These are phyloP conservation scores for Spea hammondii DNA, from an alignment of 2,797 vertebrate genomes.

Conservation along the genomic window DNA sequence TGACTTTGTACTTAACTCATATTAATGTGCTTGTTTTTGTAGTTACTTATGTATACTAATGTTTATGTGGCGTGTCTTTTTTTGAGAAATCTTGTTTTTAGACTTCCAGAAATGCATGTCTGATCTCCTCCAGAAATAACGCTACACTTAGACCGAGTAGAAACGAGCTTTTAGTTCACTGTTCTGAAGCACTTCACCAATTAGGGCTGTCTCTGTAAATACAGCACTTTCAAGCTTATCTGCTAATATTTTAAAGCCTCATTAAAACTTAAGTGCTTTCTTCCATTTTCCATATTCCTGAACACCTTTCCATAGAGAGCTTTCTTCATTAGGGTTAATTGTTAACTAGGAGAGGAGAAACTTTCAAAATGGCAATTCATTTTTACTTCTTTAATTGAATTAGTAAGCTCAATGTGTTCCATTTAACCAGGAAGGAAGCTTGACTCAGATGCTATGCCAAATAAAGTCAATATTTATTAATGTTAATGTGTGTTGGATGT, in stretches of 20 bases:
- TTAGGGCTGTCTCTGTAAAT: constrained; percentile 66
- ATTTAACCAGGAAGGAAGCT: constrained; percentile 49
- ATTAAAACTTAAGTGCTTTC: constrained; percentile 65
- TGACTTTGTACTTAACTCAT: too few relatives aligned
- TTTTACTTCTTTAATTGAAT: constrained; percentile 71
- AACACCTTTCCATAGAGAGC: constrained; percentile 60
- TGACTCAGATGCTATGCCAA: constrained; percentile 53
- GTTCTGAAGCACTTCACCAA: constrained; percentile 70
- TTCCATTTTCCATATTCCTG: constrained; percentile 59
- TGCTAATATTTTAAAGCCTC: constrained; percentile 66
- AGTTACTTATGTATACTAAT: too few relatives aligned
- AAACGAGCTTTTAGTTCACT: constrained; percentile 36
- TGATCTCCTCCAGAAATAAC: neutral
- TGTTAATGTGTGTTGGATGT: constrained; percentile 57
- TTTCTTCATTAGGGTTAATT: constrained; percentile 70
- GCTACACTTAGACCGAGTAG: constrained; percentile 3
- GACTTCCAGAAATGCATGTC: neutral
- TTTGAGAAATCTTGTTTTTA: neutral
- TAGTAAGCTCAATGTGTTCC: constrained; percentile 60
- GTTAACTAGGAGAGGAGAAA: constrained; percentile 68
- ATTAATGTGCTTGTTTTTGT: too few relatives aligned
- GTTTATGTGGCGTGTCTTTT: too few relatives aligned
- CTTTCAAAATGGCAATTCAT: constrained; percentile 69
- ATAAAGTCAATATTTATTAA: constrained; percentile 70
- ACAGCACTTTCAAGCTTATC: constrained; percentile 69